These are phyloP conservation scores for Cassiopea xamachana DNA, from an alignment of 30 jellyfish, hydroid and myxozoan genomes.

Conservation along the genomic window DNA sequence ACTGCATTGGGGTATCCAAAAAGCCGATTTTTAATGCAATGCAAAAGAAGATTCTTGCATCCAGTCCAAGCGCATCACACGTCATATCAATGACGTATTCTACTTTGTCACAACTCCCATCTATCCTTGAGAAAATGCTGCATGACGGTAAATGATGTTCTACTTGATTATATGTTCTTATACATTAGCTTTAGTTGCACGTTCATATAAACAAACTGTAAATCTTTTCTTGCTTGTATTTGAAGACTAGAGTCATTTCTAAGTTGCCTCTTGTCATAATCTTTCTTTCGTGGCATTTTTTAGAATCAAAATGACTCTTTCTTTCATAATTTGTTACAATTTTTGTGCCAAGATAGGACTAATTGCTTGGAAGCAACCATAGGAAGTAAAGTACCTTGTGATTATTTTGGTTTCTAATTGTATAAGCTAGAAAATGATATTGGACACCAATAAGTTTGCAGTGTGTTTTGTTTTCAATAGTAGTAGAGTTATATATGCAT, in stretches of 20 bases:
- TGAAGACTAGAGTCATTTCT: no score
- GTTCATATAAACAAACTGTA: no score
- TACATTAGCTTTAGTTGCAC: not conserved
- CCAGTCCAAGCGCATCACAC: constrained; percentile 66
- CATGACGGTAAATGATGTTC: constrained; percentile 36
- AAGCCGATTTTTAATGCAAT: constrained; percentile 55
- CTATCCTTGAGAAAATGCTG: constrained; percentile 60
- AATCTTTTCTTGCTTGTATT: no score
- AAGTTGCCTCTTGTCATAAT: no score
- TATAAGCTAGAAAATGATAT: no score
- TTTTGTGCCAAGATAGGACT: not conserved
- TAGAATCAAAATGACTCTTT: not conserved
- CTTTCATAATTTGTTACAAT: not conserved
- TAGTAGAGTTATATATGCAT: no score
- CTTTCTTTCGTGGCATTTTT: no score
- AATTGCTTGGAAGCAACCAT: no score
- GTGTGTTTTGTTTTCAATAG: no score
- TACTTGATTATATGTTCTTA: not conserved
- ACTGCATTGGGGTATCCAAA: constrained; percentile 55
- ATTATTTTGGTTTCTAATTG: no score
- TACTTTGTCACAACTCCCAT: constrained; percentile 50
- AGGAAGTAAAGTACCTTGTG: no score
- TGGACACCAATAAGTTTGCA: no score
- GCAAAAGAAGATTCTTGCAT: constrained; percentile 55
- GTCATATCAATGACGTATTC: constrained; percentile 57